Conservation (phyloP, 2,888 invertebrate species). For the Zele albiditarsus region DNA sequence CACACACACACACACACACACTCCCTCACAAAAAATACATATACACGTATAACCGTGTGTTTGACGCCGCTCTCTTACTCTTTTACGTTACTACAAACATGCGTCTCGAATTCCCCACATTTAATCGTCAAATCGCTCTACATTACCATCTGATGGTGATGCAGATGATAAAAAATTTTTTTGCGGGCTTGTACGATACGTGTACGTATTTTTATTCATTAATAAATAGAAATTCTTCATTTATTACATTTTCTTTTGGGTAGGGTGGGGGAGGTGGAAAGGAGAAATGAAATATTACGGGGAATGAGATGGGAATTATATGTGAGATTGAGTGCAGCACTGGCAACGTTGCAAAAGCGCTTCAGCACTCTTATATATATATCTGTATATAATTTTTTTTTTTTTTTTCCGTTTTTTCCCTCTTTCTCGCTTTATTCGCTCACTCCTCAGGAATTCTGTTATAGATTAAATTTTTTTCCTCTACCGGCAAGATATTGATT, state of each 20-base stretch:
- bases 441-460: slow-evolving; percentile 66
- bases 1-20: not conserved
- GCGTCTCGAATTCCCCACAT: too few relatives aligned
- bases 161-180: too few relatives aligned
- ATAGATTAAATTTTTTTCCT: slow-evolving; percentile 70
- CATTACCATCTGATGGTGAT: too few relatives aligned
- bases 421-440: slow-evolving; percentile 34
- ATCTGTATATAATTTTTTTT: not conserved
- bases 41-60: too few relatives aligned
- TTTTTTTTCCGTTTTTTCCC: not conserved
- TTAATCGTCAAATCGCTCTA: not conserved
- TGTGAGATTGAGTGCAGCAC: slow-evolving; percentile 24
- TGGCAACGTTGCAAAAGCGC: slow-evolving; percentile 41
- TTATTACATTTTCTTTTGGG: too few relatives aligned
- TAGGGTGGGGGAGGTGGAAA: not conserved
- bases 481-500: slow-evolving; percentile 71
- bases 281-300: slow-evolving; percentile 1
- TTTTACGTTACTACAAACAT: too few relatives aligned
- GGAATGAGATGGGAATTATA: slow-evolving; percentile 15
- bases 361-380: not conserved
- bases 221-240: too few relatives aligned
- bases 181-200: too few relatives aligned
- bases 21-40: not conserved
- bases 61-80: too few relatives aligned
- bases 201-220: too few relatives aligned